Percentiles rank a stretch among this genome's conserved stretches.
phyloP scores from a whole-genome alignment of 2,797 vertebrate species.

The Cyclura pinguis region DNA sequence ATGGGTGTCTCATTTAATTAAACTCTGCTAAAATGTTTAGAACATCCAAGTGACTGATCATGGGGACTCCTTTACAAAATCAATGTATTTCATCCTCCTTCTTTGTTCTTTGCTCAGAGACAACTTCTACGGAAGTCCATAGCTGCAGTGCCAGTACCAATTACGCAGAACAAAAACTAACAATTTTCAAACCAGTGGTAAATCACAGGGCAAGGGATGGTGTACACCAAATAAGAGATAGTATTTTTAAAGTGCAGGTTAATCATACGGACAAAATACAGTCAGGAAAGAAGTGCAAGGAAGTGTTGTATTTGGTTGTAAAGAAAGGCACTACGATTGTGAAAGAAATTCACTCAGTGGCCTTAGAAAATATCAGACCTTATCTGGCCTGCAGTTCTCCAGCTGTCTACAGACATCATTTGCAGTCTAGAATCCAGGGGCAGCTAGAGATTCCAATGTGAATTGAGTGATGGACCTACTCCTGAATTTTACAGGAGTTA shows the following conservation, averaged over 20 bases:
- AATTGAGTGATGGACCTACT: too few species aligned
- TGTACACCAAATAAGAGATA: background rate
- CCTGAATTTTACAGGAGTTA: too few species aligned
- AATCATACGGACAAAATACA: background rate
- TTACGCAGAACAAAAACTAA: background rate
- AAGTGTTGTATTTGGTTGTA: background rate
- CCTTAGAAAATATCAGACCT: background rate
- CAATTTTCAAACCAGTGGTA: background rate
- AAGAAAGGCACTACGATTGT: background rate
- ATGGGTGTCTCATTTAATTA: slow-evolving; percentile 41
- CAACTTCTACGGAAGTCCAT: slow-evolving; percentile 1
- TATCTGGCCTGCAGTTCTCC: background rate
- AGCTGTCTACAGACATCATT: too few species aligned
- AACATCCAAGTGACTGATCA: slow-evolving; percentile 21
- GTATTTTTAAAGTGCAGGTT: background rate
- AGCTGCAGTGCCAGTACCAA: too few species aligned
- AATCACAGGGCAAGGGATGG: background rate
- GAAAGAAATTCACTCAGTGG: too few species aligned
- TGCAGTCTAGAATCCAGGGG: too few species aligned
- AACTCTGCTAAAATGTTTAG: slow-evolving; percentile 36
- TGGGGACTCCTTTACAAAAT: slow-evolving; percentile 24
- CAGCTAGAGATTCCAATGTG: too few species aligned
- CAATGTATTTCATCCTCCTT: background rate
- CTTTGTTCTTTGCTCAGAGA: slow-evolving; percentile 22
- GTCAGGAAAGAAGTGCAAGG: background rate